Evolutionary conservation across 2,113 vertebrate genomes (phyloP).

Genomic region (Tenebrosternarchus preto): DNA sequence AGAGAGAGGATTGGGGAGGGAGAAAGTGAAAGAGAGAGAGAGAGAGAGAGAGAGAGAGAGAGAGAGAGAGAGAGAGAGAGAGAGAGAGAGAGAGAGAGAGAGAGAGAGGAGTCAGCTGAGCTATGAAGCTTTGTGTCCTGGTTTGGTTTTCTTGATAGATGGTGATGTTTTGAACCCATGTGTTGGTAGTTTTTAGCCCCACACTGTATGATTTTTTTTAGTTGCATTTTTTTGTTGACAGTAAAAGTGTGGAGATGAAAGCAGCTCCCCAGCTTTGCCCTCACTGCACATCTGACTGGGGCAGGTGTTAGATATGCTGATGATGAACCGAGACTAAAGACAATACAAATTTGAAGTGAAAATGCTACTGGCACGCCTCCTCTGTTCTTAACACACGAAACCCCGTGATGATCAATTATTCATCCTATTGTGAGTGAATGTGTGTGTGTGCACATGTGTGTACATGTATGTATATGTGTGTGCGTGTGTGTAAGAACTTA

Average conservation of each 20-base stretch:
- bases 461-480: constrained; percentile 59
- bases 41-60: constrained; percentile 28
- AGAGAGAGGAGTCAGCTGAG: constrained; percentile 53
- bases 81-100: constrained; percentile 27
- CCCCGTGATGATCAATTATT: constrained; percentile 90
- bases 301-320: constrained; percentile 99
- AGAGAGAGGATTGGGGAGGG: constrained; percentile 41
- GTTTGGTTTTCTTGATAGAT: constrained; percentile 78
- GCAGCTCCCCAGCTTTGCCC: constrained; percentile 77
- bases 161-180: constrained; percentile 81
- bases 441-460: constrained; percentile 60
- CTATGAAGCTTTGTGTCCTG: constrained; percentile 76
- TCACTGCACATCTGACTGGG: constrained; percentile 84
- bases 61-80: constrained; percentile 46
- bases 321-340: constrained; percentile 94
- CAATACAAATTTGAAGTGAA: constrained; percentile 99
- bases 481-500: constrained; percentile 32
- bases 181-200: constrained; percentile 57
- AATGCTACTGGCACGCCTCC: constrained; percentile 86
- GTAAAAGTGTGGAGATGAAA: constrained; percentile 83
- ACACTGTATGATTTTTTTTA: constrained; percentile 27
- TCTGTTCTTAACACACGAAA: constrained; percentile 82
- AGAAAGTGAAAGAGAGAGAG: constrained; percentile 40
- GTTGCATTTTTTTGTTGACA: constrained; percentile 17
- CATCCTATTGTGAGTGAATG: constrained; percentile 83